Conservation (phyloP, 2,888 invertebrate genomes). For the Drosophila fulvimacula region DNA sequence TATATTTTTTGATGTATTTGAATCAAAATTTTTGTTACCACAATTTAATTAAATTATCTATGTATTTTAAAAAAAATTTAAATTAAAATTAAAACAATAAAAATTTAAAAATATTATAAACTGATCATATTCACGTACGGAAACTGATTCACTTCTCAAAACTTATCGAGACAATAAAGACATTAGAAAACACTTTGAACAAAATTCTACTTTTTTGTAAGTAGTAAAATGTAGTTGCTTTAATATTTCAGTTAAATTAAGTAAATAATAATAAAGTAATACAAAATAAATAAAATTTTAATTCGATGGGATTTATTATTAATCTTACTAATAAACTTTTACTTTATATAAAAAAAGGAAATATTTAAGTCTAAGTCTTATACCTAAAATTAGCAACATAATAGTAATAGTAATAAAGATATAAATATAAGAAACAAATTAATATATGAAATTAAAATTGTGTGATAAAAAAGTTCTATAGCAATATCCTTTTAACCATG, state of each 20-base stretch:
- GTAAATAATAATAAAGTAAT: too few species aligned
- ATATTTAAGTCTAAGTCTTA: too few species aligned
- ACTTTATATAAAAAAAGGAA: too few species aligned
- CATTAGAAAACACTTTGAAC: background rate
- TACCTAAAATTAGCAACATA: too few species aligned
- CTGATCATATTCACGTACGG: background rate
- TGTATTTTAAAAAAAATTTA: background rate
- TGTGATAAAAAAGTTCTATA: background rate
- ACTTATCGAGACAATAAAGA: background rate
- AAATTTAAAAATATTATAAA: background rate
- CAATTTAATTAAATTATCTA: background rate
- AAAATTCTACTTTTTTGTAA: background rate
- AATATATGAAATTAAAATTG: background rate
- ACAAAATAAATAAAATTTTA: too few species aligned
- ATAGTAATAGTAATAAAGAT: too few species aligned
- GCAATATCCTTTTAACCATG: background rate
- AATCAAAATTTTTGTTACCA: background rate
- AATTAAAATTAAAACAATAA: background rate
- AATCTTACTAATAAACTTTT: too few species aligned
- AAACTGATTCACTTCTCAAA: background rate
- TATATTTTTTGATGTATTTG: background rate
- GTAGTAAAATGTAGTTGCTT: too few species aligned
- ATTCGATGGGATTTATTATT: too few species aligned
- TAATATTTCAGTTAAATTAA: too few species aligned
- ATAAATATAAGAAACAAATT: background rate